Base-by-base conservation (phyloP, 1,140 invertebrate genomes). In the Drosophila bocki region DNA sequence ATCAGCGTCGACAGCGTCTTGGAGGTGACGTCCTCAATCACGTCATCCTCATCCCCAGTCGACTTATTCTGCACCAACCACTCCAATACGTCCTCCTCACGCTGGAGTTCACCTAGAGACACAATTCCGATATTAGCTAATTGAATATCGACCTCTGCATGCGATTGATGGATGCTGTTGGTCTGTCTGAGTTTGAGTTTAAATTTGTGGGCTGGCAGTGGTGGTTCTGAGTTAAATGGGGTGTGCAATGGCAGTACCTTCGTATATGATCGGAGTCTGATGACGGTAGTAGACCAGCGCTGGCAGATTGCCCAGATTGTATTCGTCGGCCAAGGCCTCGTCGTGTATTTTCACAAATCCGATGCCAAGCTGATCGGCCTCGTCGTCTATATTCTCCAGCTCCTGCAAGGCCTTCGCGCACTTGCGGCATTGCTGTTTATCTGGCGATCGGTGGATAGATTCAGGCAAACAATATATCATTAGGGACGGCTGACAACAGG, bases 261-360 rank as follows among this genome's bases (percentile, higher is more conserved):
- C 97, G 93, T 98, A 99, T 91, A 98, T 97, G 88, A 99, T 97
- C 75, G 98, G 98, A 92, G 98, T 98, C 94, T 98, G 96, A 94
- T 98, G 97, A 86, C 97, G 95, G 93, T 98, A 99, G 94, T 98
- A 99, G 51, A 98, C 97, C 76, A 99, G 94, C 91, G 96, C 96
- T 80, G 98, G 98, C 79, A 99, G 94, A 56, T 95, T 94, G 83
- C 97, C 97, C 88, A 98, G 94, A 94, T 97, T 98, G 94, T 98
- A 98, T 93, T 98, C 97, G 92, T 98, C 97, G 62, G 97, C 97
- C 65, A 99, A 94, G 88, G 95, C 95, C 93, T 98, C 97, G 93
- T 99, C 98, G 76, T 97, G 96, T 88, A 98, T 98, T 93, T 98
- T 98, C 26, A 98, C 98, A 93, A 98, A 98, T 71, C 97, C 97